These are phyloP conservation scores for Halcyon badia DNA, from an alignment of 2,797 vertebrate species.

Conservation along the genomic window DNA sequence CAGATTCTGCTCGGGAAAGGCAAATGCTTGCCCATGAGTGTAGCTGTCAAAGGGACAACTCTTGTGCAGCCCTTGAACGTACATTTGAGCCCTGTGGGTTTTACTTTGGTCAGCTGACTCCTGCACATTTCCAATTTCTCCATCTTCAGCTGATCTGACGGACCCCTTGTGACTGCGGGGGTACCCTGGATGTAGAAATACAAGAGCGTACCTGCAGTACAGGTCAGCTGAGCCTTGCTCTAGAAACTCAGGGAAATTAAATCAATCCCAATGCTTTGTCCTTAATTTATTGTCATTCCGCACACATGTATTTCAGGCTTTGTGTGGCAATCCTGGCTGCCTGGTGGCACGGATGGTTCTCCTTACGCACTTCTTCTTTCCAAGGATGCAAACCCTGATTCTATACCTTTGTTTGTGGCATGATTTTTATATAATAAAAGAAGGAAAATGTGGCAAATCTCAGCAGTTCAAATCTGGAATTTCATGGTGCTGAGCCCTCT, in stretches of 20 bases:
- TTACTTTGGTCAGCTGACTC: neutral
- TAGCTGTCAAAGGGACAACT: neutral
- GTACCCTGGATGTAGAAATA: neutral
- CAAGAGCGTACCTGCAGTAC: neutral
- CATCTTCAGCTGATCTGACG: neutral
- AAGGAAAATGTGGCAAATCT: neutral
- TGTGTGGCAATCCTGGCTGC: neutral
- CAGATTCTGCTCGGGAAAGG: neutral
- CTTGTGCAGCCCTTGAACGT: neutral
- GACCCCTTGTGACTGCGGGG: neutral
- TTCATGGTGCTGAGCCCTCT: neutral
- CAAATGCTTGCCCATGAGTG: neutral
- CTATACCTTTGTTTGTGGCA: neutral
- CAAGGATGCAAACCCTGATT: neutral
- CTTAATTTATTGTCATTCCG: neutral
- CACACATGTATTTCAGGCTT: neutral
- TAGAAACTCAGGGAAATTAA: neutral
- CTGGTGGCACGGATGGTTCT: neutral
- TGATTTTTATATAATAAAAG: neutral
- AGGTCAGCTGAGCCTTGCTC: neutral
- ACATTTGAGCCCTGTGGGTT: neutral
- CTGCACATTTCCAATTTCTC: neutral
- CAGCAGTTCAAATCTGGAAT: neutral
- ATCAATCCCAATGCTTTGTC: neutral
- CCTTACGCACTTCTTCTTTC: neutral